Evolutionary conservation across 2,113 vertebrate species (phyloP).

Genomic region (Gnathonemus echidnorhynchus): DNA sequence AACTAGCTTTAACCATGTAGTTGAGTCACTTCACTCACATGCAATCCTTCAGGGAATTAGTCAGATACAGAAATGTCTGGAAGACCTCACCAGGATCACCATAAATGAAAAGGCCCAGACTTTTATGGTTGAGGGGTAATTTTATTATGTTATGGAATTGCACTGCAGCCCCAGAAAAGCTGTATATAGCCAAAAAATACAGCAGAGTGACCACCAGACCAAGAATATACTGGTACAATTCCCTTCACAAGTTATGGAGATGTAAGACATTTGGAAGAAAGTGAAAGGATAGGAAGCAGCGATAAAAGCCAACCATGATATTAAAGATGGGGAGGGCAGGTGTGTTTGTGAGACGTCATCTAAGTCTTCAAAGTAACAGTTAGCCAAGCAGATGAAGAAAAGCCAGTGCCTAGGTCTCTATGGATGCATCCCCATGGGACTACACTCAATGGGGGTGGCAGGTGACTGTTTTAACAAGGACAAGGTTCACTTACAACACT

Average conservation of each 20-base stretch:
- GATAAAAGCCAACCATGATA: neutral
- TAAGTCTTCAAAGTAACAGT: neutral
- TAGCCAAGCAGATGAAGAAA: neutral
- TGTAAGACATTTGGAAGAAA: neutral
- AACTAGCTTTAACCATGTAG: neutral
- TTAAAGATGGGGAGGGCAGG: neutral
- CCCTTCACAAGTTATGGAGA: neutral
- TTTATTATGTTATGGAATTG: neutral
- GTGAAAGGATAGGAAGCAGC: neutral
- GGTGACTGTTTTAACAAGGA: neutral
- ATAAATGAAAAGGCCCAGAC: neutral
- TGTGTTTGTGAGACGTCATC: neutral
- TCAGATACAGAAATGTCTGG: neutral
- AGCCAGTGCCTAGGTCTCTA: neutral
- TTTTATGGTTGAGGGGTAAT: neutral
- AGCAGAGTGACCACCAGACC: neutral
- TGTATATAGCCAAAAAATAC: constrained; percentile 1
- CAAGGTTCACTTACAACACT: neutral
- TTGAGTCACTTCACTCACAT: neutral
- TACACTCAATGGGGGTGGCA: neutral
- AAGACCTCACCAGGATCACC: neutral
- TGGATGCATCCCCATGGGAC: neutral
- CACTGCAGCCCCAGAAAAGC: neutral
- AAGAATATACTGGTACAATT: neutral
- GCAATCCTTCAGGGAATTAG: neutral